These are phyloP conservation scores for Lobophora halterata DNA, from an alignment of 2,888 invertebrate species.

Conservation along the genomic window DNA sequence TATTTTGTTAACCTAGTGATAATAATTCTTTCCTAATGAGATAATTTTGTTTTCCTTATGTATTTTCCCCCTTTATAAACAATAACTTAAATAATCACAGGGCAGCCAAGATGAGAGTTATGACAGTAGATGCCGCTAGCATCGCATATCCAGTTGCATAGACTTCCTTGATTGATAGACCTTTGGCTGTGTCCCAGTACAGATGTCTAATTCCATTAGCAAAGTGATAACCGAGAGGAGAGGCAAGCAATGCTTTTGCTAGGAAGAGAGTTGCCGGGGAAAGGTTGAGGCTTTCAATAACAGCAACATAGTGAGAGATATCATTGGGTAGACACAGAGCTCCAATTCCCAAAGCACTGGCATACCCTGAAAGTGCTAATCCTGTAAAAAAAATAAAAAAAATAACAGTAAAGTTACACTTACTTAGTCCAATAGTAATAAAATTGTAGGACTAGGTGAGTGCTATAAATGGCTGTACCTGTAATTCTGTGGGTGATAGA, in stretches of 20 bases:
- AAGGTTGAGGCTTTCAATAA: conserved; percentile 80
- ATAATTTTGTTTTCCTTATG: no score
- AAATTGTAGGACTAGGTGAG: no score
- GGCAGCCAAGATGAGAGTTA: conserved; percentile 61
- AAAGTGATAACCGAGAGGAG: conserved; percentile 91
- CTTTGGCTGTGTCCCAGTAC: conserved; percentile 90
- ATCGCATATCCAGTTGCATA: conserved; percentile 82
- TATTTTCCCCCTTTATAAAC: no score
- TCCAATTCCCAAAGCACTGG: conserved; percentile 80
- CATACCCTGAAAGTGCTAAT: conserved; percentile 78
- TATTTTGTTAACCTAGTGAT: no score
- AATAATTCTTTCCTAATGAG: conserved; percentile 1
- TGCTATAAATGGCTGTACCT: conserved; percentile 51
- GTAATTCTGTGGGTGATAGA: conserved; percentile 93
- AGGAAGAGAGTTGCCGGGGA: conserved; percentile 75
- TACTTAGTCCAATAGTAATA: not conserved
- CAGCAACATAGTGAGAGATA: conserved; percentile 81
- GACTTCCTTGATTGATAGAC: conserved; percentile 87
- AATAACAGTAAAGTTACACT: no score
- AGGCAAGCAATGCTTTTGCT: conserved; percentile 80
- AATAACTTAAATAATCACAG: no score
- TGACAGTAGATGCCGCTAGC: conserved; percentile 48
- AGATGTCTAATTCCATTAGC: conserved; percentile 95
- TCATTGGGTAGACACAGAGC: conserved; percentile 82
- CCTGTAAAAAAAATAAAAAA: conserved; percentile 73